Base-by-base conservation (phyloP, 2,888 invertebrate genomes). In the Eueremaeus valkanovi region DNA sequence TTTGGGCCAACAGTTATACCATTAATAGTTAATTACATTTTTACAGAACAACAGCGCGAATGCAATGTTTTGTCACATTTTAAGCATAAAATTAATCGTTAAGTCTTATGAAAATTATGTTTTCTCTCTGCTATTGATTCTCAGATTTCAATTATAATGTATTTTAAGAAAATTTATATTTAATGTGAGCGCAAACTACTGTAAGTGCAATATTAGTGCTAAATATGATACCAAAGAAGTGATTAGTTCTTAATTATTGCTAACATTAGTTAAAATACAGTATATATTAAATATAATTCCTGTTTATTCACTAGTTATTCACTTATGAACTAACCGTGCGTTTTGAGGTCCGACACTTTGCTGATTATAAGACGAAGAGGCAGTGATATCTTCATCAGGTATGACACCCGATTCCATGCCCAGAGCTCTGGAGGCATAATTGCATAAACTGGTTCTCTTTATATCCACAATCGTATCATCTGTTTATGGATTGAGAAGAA, bases 391-490 rank as follows among this genome's bases (percentile, higher is more conserved):
- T 81, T 87, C 86, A 85, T 93, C 91, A 81, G 88, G 88, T 82
- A 94, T 93, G 80, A 86, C 86, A 77, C 91, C 90, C 80, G 89
- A 89, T 86, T 92, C 91, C 92, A 94, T 92, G 78, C 94, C 94
- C 82, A 94, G 86, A 73, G 92, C 70, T 21, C 29, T 33, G 9
- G 72, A 42, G 58, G 63, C 72, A 16, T 61, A 61, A n/a, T 61
- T n/a, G n/a, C 61, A 61, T 61, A 61, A 61, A 61, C 16, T 27
- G n/a, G 61, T 61, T 33, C 31, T 61, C 33, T 61, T 61, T 13
- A 61, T 61, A n/a, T 61, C 61, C 5, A 61, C 24, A 33, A 61
- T 31, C n/a, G 61, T 61, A 24, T 61, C 31, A 33, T 61, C 61
- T 61, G 61, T 61, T 55, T 21, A n/a, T n/a, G n/a, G n/a, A n/a